Percentiles rank a stretch among this genome's conserved stretches.
phyloP scores from a whole-genome alignment of 1,140 invertebrate species.

The Listronotus oregonensis region DNA sequence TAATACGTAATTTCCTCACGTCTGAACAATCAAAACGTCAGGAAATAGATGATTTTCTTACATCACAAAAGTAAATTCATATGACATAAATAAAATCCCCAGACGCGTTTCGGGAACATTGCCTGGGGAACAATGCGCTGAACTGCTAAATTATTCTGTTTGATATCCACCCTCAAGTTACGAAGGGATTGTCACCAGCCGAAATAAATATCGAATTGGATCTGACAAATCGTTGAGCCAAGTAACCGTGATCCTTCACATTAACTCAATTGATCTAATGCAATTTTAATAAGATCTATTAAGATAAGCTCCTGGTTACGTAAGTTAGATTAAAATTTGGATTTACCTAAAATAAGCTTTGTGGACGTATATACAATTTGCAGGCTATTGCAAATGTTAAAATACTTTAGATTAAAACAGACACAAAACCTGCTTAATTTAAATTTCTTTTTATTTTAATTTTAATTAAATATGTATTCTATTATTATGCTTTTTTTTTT shows the following conservation, averaged over 20 bases:
- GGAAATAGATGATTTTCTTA: background rate
- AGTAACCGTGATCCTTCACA: constrained; percentile 6
- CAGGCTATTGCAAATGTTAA: too few relatives aligned
- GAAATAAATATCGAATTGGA: constrained; percentile 17
- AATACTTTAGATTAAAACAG: too few relatives aligned
- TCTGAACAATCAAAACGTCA: constrained; percentile 27
- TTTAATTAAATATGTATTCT: too few relatives aligned
- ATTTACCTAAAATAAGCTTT: too few relatives aligned
- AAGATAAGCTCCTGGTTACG: too few relatives aligned
- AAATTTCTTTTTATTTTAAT: too few relatives aligned
- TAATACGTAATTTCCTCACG: constrained; percentile 24
- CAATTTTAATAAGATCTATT: too few relatives aligned
- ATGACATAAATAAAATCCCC: constrained; percentile 33
- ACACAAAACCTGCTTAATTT: too few relatives aligned
- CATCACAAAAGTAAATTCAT: constrained; percentile 30
- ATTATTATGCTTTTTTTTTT: too few relatives aligned
- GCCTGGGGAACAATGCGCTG: constrained; percentile 37
- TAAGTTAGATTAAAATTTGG: too few relatives aligned
- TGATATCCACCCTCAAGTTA: constrained; percentile 19
- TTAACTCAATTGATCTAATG: constrained; percentile 6
- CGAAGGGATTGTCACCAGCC: constrained; percentile 28
- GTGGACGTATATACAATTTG: too few relatives aligned
- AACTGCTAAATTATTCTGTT: constrained; percentile 38
- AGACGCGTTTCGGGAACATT: constrained; percentile 23
- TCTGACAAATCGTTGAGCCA: constrained; percentile 22